Evolutionary conservation across 2,888 invertebrate genomes (phyloP).

Genomic region (Agonopterix heracliana): DNA sequence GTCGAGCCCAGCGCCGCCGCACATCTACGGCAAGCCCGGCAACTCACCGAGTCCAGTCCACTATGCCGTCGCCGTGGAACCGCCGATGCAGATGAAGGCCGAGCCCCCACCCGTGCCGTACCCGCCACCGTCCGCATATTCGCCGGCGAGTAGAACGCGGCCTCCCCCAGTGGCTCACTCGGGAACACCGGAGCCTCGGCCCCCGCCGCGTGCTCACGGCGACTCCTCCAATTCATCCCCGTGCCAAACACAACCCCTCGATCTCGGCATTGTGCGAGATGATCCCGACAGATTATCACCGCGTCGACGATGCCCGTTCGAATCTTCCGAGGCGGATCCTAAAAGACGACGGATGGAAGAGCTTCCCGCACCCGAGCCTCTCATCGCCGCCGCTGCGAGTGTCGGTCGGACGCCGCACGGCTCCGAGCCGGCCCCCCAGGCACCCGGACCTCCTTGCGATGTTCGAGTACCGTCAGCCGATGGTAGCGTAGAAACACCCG

Average conservation of each 20-base stretch:
- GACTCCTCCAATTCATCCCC: slow-evolving; percentile 51
- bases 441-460: slow-evolving; percentile 64
- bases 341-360: slow-evolving; percentile 81
- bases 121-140: slow-evolving; percentile 58
- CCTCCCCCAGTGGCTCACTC: slow-evolving; percentile 77
- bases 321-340: slow-evolving; percentile 72
- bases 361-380: slow-evolving; percentile 72
- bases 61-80: slow-evolving; percentile 56
- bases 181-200: slow-evolving; percentile 71
- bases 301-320: slow-evolving; percentile 78
- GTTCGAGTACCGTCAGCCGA: slow-evolving; percentile 78
- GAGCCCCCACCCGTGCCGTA: slow-evolving; percentile 63
- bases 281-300: slow-evolving; percentile 77
- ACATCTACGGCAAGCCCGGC: slow-evolving; percentile 81
- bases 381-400: slow-evolving; percentile 83
- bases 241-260: slow-evolving; percentile 86
- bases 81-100: slow-evolving; percentile 76
- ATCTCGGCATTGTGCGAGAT: slow-evolving; percentile 83
- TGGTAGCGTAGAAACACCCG: slow-evolving; percentile 75
- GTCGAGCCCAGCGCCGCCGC: slow-evolving; percentile 85
- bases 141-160: slow-evolving; percentile 48
- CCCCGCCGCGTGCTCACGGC: slow-evolving; percentile 51
- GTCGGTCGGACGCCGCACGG: slow-evolving; percentile 80
- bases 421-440: slow-evolving; percentile 66
- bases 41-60: slow-evolving; percentile 69